A percentile compares a stretch with the other conserved stretches of the same genome.
phyloP scores from a whole-genome alignment of 2,113 vertebrate genomes.

The Sarotherodon lohbergeri region DNA sequence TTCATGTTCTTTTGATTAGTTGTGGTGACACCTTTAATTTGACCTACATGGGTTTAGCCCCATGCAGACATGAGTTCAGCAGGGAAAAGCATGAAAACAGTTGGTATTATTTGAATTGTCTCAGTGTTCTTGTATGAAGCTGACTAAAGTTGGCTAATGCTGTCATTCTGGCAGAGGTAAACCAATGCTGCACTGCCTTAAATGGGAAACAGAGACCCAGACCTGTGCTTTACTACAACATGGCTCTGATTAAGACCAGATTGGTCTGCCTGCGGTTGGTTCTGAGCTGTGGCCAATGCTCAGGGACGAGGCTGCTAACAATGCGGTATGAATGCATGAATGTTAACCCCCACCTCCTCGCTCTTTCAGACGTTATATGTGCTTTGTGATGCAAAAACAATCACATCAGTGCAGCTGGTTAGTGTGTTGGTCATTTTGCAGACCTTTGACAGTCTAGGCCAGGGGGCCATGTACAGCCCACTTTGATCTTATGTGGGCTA shows the following conservation, averaged over 20 bases:
- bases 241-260: constrained; percentile 74
- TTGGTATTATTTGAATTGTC: constrained; percentile 20
- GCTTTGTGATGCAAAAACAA: not conserved
- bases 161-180: constrained; percentile 58
- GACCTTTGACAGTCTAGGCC: not conserved
- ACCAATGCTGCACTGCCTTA: constrained; percentile 68
- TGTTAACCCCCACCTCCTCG: not conserved
- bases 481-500: not conserved
- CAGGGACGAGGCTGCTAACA: constrained; percentile 49
- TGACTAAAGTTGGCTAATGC: constrained; percentile 45
- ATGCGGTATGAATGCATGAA: constrained; percentile 35
- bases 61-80: not conserved
- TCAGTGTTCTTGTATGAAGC: constrained; percentile 49
- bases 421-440: not conserved
- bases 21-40: not conserved
- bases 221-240: constrained; percentile 65
- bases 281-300: constrained; percentile 52
- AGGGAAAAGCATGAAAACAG: constrained; percentile 5
- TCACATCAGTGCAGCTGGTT: not conserved
- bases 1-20: not conserved
- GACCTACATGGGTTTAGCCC: not conserved
- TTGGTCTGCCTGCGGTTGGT: constrained; percentile 52
- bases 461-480: not conserved
- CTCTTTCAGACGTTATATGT: not conserved
- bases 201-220: constrained; percentile 72